Percentiles rank a stretch among this genome's conserved stretches.
These are phyloP conservation scores for Sebastolobus altivelis DNA, from an alignment of 2,797 vertebrate species.

Conservation along the genomic window DNA sequence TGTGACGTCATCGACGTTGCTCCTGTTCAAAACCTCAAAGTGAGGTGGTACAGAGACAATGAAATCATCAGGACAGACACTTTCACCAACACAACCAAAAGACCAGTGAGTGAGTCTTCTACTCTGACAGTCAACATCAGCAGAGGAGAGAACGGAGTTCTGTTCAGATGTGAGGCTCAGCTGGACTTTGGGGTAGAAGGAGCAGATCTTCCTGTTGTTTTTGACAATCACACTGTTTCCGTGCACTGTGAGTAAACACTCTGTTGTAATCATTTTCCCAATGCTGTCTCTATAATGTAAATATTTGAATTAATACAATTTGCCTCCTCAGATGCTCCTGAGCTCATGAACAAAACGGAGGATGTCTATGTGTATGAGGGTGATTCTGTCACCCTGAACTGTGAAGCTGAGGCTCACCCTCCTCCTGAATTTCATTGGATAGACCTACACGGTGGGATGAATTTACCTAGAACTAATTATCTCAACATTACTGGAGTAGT, in stretches of 20 bases:
- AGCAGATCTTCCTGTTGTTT: neutral
- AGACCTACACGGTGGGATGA: neutral
- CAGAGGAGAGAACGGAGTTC: conserved; percentile 12
- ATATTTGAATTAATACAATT: neutral
- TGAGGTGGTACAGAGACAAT: conserved; percentile 67
- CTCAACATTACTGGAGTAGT: conserved; percentile 8
- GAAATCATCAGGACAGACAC: accelerated
- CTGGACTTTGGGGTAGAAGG: conserved; percentile 48
- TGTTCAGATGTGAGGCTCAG: conserved; percentile 66
- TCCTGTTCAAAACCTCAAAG: conserved; percentile 56
- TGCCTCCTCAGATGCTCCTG: conserved; percentile 56
- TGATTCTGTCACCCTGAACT: conserved; percentile 19
- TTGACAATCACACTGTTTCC: accelerated
- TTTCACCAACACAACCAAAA: neutral
- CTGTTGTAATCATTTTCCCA: neutral
- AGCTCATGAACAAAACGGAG: neutral
- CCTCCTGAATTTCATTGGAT: conserved; percentile 43
- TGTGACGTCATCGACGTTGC: conserved; percentile 66
- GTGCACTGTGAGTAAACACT: conserved; percentile 64
- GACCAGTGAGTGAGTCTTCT: neutral
- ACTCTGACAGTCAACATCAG: neutral
- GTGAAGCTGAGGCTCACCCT: conserved; percentile 49
- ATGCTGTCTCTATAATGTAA: neutral
- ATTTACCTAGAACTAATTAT: accelerated
- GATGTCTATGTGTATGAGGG: accelerated